Percentiles rank a stretch among this genome's conserved stretches.
These are phyloP conservation scores for Artibeus lituratus DNA, from an alignment of 2,797 vertebrate genomes.

Conservation along the genomic window DNA sequence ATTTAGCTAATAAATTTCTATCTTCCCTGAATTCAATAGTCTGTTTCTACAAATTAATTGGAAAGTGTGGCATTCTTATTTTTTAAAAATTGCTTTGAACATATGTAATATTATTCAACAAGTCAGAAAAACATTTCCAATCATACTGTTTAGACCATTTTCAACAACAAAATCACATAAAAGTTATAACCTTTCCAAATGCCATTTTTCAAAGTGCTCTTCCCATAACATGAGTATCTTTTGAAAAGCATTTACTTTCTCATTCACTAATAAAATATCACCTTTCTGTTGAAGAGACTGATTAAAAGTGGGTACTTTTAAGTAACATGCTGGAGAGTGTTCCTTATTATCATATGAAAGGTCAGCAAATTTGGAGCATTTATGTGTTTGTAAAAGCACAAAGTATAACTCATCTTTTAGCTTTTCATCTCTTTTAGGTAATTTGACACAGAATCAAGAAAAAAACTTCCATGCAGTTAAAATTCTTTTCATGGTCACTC, in stretches of 20 bases:
- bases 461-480: neutral
- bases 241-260: constrained; percentile 40
- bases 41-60: neutral
- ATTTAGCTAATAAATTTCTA: neutral
- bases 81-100: neutral
- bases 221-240: neutral
- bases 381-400: constrained; percentile 32
- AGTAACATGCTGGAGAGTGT: neutral
- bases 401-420: neutral
- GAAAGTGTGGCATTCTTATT: neutral
- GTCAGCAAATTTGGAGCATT: constrained; percentile 28
- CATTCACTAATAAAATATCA: constrained; percentile 47
- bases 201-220: constrained; percentile 41
- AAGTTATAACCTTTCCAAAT: constrained; percentile 58
- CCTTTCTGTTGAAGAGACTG: constrained; percentile 9
- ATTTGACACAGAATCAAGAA: neutral
- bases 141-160: constrained; percentile 25
- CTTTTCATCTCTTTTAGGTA: constrained; percentile 10
- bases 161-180: constrained; percentile 47
- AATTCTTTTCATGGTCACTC: neutral
- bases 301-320: constrained; percentile 41
- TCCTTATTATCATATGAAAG: constrained; percentile 22
- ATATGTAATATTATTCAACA: neutral
- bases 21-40: neutral
- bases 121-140: neutral